Base-by-base conservation (phyloP, 2,888 invertebrate genomes). In the Atethmia centrago region DNA sequence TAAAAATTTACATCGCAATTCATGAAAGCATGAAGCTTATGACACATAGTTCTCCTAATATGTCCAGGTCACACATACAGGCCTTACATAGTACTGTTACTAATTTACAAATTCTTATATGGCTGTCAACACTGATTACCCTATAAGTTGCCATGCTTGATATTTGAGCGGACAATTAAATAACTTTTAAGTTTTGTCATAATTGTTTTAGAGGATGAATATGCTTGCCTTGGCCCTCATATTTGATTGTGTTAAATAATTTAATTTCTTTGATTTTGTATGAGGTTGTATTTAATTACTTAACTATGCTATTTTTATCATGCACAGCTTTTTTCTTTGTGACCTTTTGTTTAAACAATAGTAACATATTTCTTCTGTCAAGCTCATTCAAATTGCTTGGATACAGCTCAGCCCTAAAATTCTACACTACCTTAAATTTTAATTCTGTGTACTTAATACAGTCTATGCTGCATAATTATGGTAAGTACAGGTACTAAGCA, bases 91-190 rank as follows among this genome's bases (percentile, higher is more conserved):
- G 87, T 74, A 69, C 64, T 62, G 84, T 75, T 73, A 84, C 78
- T 87, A 89, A 88, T 90, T 90, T 85, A 87, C 75, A 77, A 67
- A 80, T 77, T 85, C 90, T 77, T 89, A 90, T 90, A 91, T 81
- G 91, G 91, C 63, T 68, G 53, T 82, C 83, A 87, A 87, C 88
- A 85, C 75, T 86, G 80, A 89, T 87, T 87, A 85, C 82, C 79
- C 31, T 74, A 85, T 81, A 73, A 82, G 82, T 77, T 73, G 71
- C 67, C 79, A 78, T 56, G 79, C 78, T 78, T 83, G 67, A 71
- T 75, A 63, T 80, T 84, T 85, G 76, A 72, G 65, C 14, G 1
- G 59, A 87, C 77, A 86, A 87, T 88, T 87, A 87, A 84, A 83
- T 53, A 74, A 69, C 85, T 87, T 84, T 79, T 42, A 53, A 79